Percentiles rank a stretch among this genome's conserved stretches.
Conservation (phyloP, 2,888 invertebrate genomes). For the Pseudococcus jackbeardsleyi region DNA sequence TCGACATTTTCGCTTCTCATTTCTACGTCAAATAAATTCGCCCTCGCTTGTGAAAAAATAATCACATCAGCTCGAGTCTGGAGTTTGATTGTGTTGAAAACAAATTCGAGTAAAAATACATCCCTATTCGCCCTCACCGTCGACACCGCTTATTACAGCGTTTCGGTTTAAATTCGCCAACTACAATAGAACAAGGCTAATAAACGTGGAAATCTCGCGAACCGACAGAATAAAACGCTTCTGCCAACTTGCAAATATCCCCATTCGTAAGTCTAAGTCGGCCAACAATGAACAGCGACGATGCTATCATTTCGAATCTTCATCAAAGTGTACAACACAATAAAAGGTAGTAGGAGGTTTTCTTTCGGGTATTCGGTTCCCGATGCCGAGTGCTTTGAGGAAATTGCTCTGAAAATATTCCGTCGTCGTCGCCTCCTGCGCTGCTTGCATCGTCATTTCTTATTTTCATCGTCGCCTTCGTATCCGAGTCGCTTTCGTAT, state of each 20-base stretch:
- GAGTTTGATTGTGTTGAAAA: not conserved
- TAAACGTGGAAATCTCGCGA: slow-evolving; percentile 7
- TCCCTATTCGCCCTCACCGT: too few species aligned
- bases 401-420: slow-evolving; percentile 24
- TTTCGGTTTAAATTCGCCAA: not conserved
- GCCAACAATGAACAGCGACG: not conserved
- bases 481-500: not conserved
- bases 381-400: not conserved
- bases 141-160: not conserved
- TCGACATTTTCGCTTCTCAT: not conserved
- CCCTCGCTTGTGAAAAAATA: not conserved
- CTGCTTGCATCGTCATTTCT: not conserved
- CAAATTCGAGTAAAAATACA: not conserved
- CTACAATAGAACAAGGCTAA: not conserved
- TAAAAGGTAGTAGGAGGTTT: slow-evolving; percentile 17
- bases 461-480: not conserved
- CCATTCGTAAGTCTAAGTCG: not conserved
- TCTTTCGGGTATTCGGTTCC: not conserved
- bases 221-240: slow-evolving; percentile 10
- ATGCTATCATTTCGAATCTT: not conserved
- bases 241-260: slow-evolving; percentile 2
- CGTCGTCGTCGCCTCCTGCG: not conserved
- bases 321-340: slow-evolving; percentile 16
- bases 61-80: not conserved
- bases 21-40: not conserved